A percentile compares a stretch with the other conserved stretches of the same genome.
phyloP scores from a whole-genome alignment of 2,797 vertebrate species.

The Betta splendens region DNA sequence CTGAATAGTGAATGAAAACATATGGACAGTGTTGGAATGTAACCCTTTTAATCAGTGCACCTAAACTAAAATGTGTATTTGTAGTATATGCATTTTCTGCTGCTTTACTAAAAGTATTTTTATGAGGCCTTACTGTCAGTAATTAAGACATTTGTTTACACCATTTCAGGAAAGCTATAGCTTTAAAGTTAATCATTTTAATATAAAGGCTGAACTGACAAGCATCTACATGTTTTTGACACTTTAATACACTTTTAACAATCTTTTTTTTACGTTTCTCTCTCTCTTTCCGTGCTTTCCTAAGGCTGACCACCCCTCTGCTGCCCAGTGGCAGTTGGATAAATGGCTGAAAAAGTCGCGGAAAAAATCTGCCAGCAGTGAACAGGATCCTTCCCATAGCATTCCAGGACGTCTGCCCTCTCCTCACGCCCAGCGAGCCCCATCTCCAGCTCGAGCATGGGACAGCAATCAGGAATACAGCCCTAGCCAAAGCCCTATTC shows the following conservation, averaged over 20 bases:
- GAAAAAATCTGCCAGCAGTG: conserved; percentile 83
- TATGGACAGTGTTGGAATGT: background rate
- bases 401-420: conserved; percentile 48
- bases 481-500: conserved; percentile 77
- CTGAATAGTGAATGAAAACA: background rate
- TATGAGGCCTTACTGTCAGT: too few relatives aligned
- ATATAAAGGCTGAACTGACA: too few relatives aligned
- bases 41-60: background rate
- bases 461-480: conserved; percentile 81
- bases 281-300: conserved; percentile 37
- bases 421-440: conserved; percentile 65
- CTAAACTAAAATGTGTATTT: background rate
- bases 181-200: too few relatives aligned
- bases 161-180: too few relatives aligned
- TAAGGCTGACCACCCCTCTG: conserved; percentile 84
- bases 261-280: too few relatives aligned
- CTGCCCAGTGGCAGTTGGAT: conserved; percentile 96
- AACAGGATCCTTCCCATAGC: conserved; percentile 74
- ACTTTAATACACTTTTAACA: too few relatives aligned
- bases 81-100: too few relatives aligned
- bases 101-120: too few relatives aligned
- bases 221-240: background rate
- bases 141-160: too few relatives aligned
- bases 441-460: conserved; percentile 80
- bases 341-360: conserved; percentile 94